A percentile compares a stretch with the other conserved stretches of the same genome.
These are phyloP conservation scores for Leptopilina clavipes DNA, from an alignment of 1,140 invertebrate species.

Conservation along the genomic window DNA sequence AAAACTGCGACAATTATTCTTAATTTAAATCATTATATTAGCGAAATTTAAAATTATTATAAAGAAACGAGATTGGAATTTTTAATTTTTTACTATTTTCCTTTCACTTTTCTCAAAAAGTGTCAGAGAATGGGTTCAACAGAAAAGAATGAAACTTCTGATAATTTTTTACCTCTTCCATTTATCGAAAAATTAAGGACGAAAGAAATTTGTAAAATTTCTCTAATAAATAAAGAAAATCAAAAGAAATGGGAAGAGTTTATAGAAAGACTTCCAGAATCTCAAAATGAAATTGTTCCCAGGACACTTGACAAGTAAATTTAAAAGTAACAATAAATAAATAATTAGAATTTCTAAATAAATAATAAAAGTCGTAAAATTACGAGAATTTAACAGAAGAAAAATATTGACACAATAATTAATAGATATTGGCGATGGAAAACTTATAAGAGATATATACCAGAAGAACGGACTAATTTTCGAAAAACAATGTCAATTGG, in stretches of 20 bases:
- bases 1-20: no score
- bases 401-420: neutral
- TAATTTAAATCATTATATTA: no score
- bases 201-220: conserved; percentile 27
- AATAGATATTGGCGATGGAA: conserved; percentile 46
- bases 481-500: conserved; percentile 45
- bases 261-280: conserved; percentile 37
- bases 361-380: no score
- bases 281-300: conserved; percentile 36
- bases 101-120: no score
- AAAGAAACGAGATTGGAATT: no score
- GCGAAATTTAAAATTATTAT: no score
- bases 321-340: neutral
- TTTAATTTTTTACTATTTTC: no score
- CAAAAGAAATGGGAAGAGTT: conserved; percentile 42
- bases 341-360: conserved; percentile 17
- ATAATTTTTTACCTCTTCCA: conserved; percentile 3
- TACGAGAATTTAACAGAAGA: neutral
- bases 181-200: conserved; percentile 36
- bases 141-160: neutral
- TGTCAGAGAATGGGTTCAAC: no score
- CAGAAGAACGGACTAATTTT: conserved; percentile 43
- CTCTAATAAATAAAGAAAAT: conserved; percentile 41
- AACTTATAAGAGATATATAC: conserved; percentile 44
- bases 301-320: conserved; percentile 36